A percentile compares a stretch with the other conserved stretches of the same genome.
phyloP scores from a whole-genome alignment of 2,113 vertebrate species.

The Hippocampus barbouri region DNA sequence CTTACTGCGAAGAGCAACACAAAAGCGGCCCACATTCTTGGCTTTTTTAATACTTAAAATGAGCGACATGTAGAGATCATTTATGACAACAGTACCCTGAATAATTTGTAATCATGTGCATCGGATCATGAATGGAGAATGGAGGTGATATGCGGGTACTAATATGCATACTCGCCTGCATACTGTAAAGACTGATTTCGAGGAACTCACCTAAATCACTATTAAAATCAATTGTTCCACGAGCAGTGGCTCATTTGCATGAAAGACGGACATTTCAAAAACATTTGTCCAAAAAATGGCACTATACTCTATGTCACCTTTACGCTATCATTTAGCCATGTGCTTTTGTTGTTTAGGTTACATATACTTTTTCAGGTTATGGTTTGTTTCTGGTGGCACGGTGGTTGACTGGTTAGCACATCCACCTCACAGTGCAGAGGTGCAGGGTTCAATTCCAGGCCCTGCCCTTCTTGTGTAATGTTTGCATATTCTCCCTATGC shows the following conservation, averaged over 20 bases:
- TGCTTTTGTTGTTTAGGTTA: too few species aligned
- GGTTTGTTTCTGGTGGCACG: too few species aligned
- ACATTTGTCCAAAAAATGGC: too few species aligned
- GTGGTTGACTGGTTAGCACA: too few species aligned
- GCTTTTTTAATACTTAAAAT: neutral
- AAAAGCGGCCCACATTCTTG: neutral
- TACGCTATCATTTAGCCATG: too few species aligned
- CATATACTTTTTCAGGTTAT: too few species aligned
- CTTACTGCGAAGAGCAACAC: constrained; percentile 40
- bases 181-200: neutral
- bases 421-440: too few species aligned
- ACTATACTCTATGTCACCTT: too few species aligned
- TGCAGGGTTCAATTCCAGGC: too few species aligned
- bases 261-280: neutral
- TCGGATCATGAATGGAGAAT: neutral
- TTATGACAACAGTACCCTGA: neutral
- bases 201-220: too few species aligned
- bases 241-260: neutral
- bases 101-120: neutral
- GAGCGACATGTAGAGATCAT: neutral
- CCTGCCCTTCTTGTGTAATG: too few species aligned
- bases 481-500: too few species aligned
- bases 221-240: neutral
- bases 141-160: neutral
- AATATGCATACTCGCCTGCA: neutral